Conservation (phyloP, 2,113 vertebrate genomes). For the mouse (Mus musculus) region GRCm39 chr12:34381001-34381500, state of each 20-base stretch:
- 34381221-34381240: slow-evolving; percentile 18
- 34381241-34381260: background rate
- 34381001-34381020: background rate
- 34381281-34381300: slow-evolving; percentile 7
- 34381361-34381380: background rate
- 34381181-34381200: background rate
- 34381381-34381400: background rate
- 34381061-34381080: slow-evolving; percentile 9
- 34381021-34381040: slow-evolving; percentile 25
- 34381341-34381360: background rate
- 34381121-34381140: background rate
- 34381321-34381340: background rate
- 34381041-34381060: background rate
- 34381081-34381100: background rate
- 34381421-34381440: background rate
- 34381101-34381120: background rate
- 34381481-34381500: too few species aligned
- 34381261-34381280: slow-evolving; percentile 3
- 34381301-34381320: background rate
- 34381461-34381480: background rate
- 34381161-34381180: slow-evolving; percentile 11
- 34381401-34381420: slow-evolving; percentile 21
- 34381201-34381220: background rate
- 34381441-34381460: background rate
- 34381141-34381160: background rate